These are phyloP conservation scores for Hydrotaea cyrtoneurina DNA, from an alignment of 2,888 invertebrate species.

Conservation along the genomic window DNA sequence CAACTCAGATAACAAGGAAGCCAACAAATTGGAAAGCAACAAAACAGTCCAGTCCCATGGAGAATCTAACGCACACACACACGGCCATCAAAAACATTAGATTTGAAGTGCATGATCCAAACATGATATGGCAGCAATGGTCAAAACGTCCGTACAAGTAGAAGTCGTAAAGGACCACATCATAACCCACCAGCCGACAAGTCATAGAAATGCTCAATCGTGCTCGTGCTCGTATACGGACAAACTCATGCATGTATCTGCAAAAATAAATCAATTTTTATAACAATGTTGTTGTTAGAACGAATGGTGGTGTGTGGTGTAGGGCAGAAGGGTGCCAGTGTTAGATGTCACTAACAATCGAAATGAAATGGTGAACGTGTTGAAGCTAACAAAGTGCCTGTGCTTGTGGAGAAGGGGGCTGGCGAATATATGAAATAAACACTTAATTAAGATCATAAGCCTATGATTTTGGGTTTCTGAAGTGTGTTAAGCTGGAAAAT, in stretches of 20 bases:
- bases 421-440: not conserved
- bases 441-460: conserved; percentile 4
- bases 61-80: conserved; percentile 1
- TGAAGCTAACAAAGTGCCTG: not conserved
- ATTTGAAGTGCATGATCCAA: conserved; percentile 40
- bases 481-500: not conserved
- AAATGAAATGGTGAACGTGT: not conserved
- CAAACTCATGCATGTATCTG: conserved; percentile 2
- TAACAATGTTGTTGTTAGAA: conserved; percentile 20
- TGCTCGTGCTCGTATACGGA: not conserved
- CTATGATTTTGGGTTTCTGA: not conserved
- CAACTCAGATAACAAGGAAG: conserved; percentile 31
- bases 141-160: not conserved
- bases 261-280: conserved; percentile 14
- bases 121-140: conserved; percentile 15
- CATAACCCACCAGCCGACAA: conserved; percentile 3
- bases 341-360: conserved; percentile 1
- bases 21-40: conserved; percentile 11
- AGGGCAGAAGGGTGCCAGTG: not conserved
- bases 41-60: not conserved
- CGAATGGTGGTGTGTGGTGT: not conserved
- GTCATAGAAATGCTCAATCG: conserved; percentile 31
- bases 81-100: conserved; percentile 40
- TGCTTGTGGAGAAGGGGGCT: too few species aligned
- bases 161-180: not conserved